phyloP scores from a whole-genome alignment of 2,797 vertebrate genomes.

The Chelmon rostratus region DNA sequence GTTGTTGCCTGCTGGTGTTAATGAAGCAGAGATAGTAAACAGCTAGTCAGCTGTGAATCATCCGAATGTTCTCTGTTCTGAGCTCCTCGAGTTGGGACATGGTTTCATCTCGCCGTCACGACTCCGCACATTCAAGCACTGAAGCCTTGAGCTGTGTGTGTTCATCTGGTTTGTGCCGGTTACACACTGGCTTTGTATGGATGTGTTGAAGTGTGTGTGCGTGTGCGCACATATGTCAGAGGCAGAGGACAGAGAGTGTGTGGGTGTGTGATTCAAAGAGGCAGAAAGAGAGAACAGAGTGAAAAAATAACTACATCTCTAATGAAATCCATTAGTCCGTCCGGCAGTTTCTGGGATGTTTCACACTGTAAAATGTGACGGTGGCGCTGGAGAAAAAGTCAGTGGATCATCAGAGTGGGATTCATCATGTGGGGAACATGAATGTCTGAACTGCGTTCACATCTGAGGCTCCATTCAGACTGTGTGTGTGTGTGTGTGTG shows the following conservation, averaged over 20 bases:
- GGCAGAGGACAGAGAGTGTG: constrained; percentile 27
- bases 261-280: constrained; percentile 39
- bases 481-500: too few relatives aligned
- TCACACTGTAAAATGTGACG: too few relatives aligned
- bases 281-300: not conserved
- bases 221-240: not conserved
- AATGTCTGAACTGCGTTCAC: too few relatives aligned
- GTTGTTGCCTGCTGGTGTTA: not conserved
- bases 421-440: too few relatives aligned
- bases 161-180: not conserved
- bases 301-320: not conserved
- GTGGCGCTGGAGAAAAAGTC: too few relatives aligned
- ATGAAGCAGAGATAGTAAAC: not conserved
- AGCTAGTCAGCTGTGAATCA: not conserved
- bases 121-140: constrained; percentile 30
- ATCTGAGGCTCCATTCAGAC: too few relatives aligned
- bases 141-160: constrained; percentile 54
- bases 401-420: too few relatives aligned
- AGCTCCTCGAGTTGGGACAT: constrained; percentile 29
- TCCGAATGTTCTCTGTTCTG: not conserved
- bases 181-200: constrained; percentile 5
- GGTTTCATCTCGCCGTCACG: constrained; percentile 54
- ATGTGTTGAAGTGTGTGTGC: constrained; percentile 4
- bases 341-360: too few relatives aligned
- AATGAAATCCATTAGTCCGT: not conserved